Evolutionary conservation across 2,888 invertebrate species (phyloP), one percentile per base, ranked within the genome.

Genomic region (Priocnemis perturbator): DNA sequence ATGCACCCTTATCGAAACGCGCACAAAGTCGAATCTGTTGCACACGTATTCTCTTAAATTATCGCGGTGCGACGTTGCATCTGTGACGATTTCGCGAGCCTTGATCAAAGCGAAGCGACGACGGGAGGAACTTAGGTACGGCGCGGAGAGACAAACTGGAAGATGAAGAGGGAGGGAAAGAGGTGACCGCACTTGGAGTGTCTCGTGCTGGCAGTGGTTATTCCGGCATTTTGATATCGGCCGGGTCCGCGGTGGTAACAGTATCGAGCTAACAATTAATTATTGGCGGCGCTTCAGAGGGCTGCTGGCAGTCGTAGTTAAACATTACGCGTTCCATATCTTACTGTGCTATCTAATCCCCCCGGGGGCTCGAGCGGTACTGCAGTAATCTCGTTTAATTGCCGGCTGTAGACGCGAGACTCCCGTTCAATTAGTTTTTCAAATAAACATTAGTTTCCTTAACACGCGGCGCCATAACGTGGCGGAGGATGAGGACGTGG

Each of bases 361-460:
- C 84, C 78, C 79, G 74, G 78, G 81, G 77, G 74, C 81, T 81
- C 81, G 82, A 84, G 83, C 84, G 82, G 83, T 84, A 82, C 85
- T 83, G 85, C 86, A 87, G 88, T 88, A 89, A 89, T 89, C 88
- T 87, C 87, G 85, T 88, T 88, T 89, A 88, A 89, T 88, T 87
- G 85, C 86, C 78, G 85, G 83, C 88, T 85, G 87, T 88, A 88
- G 88, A 89, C 88, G 87, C 87, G 86, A 85, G 87, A 87, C 87
- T 86, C 86, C 85, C 86, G 86, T 86, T 86, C 86, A 86, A 86
- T 86, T 86, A 86, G 86, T 86, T 86, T 86, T 86, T 86, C 86
- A 86, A 87, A 87, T 87, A 87, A 87, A 87, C 86, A 87, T 87
- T 87, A 87, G 86, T 87, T 87, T 87, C 86, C 86, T 86, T 87